phyloP scores from a whole-genome alignment of 2,888 invertebrate genomes.

The Oscheius sp. region DNA sequence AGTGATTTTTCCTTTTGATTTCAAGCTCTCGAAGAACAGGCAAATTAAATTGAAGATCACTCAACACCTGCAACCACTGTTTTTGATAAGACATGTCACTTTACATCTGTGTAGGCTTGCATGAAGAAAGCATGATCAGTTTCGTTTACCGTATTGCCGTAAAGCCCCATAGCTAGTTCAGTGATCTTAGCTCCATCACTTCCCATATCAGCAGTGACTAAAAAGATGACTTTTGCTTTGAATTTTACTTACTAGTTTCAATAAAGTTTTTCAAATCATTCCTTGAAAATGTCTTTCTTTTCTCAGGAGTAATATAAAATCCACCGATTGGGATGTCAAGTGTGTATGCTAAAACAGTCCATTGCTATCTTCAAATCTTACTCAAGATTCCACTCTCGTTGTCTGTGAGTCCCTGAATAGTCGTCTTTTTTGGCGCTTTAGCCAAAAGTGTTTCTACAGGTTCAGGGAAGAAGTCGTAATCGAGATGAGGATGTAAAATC shows the following conservation, averaged over 20 bases:
- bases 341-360: not conserved
- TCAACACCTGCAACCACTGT: constrained; percentile 36
- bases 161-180: not conserved
- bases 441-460: constrained; percentile 46
- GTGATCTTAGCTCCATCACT: not conserved
- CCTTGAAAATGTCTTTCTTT: not conserved
- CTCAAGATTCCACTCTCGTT: constrained; percentile 39
- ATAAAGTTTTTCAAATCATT: not conserved
- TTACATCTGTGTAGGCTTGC: constrained; percentile 43
- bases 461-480: constrained; percentile 54
- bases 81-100: not conserved
- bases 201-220: not conserved
- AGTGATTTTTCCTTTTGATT: constrained; percentile 39
- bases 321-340: not conserved
- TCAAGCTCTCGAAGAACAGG: constrained; percentile 52
- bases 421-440: constrained; percentile 47
- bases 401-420: constrained; percentile 45
- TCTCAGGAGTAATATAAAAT: not conserved
- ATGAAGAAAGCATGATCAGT: constrained; percentile 40
- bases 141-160: not conserved
- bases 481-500: constrained; percentile 46
- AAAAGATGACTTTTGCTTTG: not conserved
- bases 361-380: constrained; percentile 5
- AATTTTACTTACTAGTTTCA: not conserved
- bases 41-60: constrained; percentile 51